A percentile compares a stretch with the other conserved stretches of the same genome.
Evolutionary conservation across 2,888 invertebrate species (phyloP).

Genomic region (Rhagium mordax): DNA sequence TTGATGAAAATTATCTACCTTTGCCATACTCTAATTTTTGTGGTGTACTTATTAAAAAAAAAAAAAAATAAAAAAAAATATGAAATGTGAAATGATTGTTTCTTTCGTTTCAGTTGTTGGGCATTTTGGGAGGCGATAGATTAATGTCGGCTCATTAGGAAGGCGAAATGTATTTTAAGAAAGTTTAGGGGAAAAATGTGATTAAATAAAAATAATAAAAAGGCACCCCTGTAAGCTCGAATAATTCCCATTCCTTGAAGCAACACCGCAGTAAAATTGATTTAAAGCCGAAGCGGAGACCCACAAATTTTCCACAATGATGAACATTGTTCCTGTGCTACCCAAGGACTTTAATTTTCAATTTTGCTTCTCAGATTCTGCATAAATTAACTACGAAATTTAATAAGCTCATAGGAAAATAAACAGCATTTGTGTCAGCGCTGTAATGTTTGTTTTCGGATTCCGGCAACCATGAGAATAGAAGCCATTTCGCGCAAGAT

Average conservation of each 20-base stretch:
- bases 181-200: not conserved
- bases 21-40: too few species aligned
- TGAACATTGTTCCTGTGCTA: slow-evolving; percentile 60
- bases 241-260: slow-evolving; percentile 53
- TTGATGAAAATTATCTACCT: too few species aligned
- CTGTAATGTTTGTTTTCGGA: slow-evolving; percentile 53
- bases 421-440: slow-evolving; percentile 59
- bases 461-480: slow-evolving; percentile 49
- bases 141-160: not conserved
- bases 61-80: too few species aligned
- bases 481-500: slow-evolving; percentile 21
- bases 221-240: slow-evolving; percentile 14
- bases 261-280: slow-evolving; percentile 58
- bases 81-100: too few species aligned
- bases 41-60: too few species aligned
- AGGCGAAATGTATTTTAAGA: not conserved
- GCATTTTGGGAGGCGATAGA: not conserved
- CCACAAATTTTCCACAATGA: slow-evolving; percentile 61
- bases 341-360: slow-evolving; percentile 60
- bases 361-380: slow-evolving; percentile 61
- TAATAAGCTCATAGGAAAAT: slow-evolving; percentile 64
- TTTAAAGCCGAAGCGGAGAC: slow-evolving; percentile 52
- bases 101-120: too few species aligned
- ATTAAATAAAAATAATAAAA: slow-evolving; percentile 22
- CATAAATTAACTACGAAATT: slow-evolving; percentile 64